Conservation (phyloP, 2,797 vertebrate genomes). For the Echiichthys vipera region DNA sequence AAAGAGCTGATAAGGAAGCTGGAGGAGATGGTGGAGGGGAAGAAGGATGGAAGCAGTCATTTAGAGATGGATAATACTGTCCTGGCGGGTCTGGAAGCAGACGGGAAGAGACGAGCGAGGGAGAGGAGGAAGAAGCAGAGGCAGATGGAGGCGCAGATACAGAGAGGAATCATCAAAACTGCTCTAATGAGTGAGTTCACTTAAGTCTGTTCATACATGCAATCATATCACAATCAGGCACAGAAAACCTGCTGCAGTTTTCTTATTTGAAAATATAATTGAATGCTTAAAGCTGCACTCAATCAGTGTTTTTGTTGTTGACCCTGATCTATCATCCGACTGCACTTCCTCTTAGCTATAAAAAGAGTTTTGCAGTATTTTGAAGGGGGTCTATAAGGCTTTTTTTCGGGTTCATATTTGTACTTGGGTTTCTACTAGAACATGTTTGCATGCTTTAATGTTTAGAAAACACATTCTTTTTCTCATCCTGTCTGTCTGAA, state of each 20-base stretch:
- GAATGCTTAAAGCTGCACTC: neutral
- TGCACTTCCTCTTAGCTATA: no score
- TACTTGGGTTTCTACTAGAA: no score
- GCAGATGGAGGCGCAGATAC: constrained; percentile 81
- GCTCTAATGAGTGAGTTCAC: constrained; percentile 78
- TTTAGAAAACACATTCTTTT: no score
- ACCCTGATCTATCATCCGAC: no score
- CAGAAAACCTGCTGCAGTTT: neutral
- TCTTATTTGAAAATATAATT: neutral
- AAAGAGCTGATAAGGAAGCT: constrained; percentile 79
- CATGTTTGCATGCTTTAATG: no score
- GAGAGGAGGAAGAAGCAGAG: constrained; percentile 85
- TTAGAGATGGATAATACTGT: constrained; percentile 56
- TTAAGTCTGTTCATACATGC: neutral
- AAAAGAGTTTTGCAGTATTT: neutral
- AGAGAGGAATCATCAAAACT: constrained; percentile 77
- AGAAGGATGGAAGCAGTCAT: constrained; percentile 40
- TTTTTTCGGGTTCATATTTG: no score
- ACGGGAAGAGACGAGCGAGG: constrained; percentile 76
- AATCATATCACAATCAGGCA: neutral
- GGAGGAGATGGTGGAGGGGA: constrained; percentile 73
- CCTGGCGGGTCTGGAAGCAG: constrained; percentile 71
- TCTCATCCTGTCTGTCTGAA: no score
- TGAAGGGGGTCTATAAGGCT: no score
- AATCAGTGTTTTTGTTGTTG: no score